These are phyloP conservation scores for Rhyacichthys aspro DNA, from an alignment of 2,797 vertebrate genomes.

Conservation along the genomic window DNA sequence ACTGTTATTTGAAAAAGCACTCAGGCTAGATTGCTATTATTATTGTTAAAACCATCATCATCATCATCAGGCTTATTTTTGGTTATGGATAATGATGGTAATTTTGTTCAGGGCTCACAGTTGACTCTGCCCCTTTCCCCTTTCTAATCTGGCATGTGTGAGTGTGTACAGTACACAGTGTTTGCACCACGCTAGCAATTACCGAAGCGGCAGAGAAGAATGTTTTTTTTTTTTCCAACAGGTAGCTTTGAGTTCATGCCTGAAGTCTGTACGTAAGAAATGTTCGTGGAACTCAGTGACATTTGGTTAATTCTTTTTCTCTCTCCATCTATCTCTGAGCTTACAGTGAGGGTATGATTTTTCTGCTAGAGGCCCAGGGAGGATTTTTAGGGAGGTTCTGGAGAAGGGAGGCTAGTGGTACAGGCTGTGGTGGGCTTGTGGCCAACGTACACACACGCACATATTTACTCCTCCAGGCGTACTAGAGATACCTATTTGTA, in stretches of 20 bases:
- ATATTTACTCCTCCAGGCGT: slow-evolving; percentile 22
- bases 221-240: slow-evolving; percentile 37
- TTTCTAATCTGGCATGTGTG: slow-evolving; percentile 47
- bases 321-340: slow-evolving; percentile 51
- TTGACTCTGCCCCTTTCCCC: slow-evolving; percentile 45
- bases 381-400: slow-evolving; percentile 76
- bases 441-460: slow-evolving; percentile 61
- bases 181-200: slow-evolving; percentile 49
- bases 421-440: slow-evolving; percentile 69
- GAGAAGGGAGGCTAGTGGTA: slow-evolving; percentile 78
- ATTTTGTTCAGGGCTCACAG: slow-evolving; percentile 69
- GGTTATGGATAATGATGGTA: slow-evolving; percentile 76
- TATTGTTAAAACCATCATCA: slow-evolving; percentile 76
- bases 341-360: slow-evolving; percentile 63
- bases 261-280: slow-evolving; percentile 35
- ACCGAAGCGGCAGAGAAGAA: slow-evolving; percentile 57
- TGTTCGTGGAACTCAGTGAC: slow-evolving; percentile 34
- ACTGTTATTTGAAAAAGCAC: slow-evolving; percentile 77
- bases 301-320: slow-evolving; percentile 41
- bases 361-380: slow-evolving; percentile 70
- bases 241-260: slow-evolving; percentile 50
- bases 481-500: slow-evolving; percentile 34
- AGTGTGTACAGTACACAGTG: slow-evolving; percentile 7
- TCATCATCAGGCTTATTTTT: slow-evolving; percentile 74
- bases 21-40: slow-evolving; percentile 76